Percentiles rank a stretch among this genome's conserved stretches.
Evolutionary conservation across 1,140 invertebrate genomes (phyloP).

Genomic region (Maniola jurtina): DNA sequence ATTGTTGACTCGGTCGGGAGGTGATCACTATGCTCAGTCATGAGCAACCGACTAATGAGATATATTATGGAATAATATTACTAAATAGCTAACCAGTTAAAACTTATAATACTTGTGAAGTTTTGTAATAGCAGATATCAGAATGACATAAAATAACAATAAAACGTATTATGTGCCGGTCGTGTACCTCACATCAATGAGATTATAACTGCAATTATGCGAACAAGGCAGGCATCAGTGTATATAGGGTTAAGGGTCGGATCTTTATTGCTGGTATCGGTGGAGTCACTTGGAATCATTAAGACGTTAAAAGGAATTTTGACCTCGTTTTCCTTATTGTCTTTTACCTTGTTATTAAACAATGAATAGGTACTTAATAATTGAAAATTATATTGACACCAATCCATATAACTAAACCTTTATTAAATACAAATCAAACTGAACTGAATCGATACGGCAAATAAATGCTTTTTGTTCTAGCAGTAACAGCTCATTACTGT

Average conservation of each 20-base stretch:
- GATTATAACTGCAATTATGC: constrained; percentile 18
- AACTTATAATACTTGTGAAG: neutral
- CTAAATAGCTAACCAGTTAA: no score
- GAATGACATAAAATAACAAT: constrained; percentile 20
- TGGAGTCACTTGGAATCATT: constrained; percentile 15
- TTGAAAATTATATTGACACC: neutral
- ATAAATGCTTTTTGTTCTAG: no score
- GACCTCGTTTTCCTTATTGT: constrained; percentile 11
- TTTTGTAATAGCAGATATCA: constrained; percentile 1
- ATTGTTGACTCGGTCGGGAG: no score
- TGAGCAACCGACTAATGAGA: no score
- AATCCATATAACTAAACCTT: no score
- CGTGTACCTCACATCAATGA: constrained; percentile 19
- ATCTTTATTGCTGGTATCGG: constrained; percentile 22
- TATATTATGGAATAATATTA: no score
- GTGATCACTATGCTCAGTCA: no score
- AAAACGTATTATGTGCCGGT: constrained; percentile 16
- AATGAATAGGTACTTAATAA: neutral
- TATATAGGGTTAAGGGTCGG: constrained; percentile 23
- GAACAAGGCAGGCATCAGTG: constrained; percentile 8
- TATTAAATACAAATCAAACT: no score
- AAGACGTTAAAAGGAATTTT: constrained; percentile 8
- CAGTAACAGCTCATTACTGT: no score
- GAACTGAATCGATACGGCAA: no score
- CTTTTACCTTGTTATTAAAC: neutral